Base-by-base conservation (phyloP, 2,797 vertebrate species). In the Odontamblyopus rebecca region DNA sequence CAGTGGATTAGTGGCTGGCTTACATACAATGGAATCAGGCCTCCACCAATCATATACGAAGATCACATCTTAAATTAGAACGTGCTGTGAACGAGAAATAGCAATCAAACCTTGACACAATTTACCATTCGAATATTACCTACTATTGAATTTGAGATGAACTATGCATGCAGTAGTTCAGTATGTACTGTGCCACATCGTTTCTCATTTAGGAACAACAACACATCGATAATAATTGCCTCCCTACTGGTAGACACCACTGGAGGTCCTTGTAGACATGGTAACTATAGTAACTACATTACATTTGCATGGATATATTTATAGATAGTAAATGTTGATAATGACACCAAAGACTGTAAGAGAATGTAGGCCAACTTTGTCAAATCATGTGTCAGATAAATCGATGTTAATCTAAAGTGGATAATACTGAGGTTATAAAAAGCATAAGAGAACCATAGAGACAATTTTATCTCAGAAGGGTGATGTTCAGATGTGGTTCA, bases 1-100 rank as follows among this genome's bases (percentile, higher is more conserved):
- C 65, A 7, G 38, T 19, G 7, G 29, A 16, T 23, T 74, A 67
- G 68, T 71, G 35, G 68, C 11, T 48, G 53, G 51, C 12, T 63
- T n/a, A 0, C 2, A 2, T 44, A 38, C 61, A 66, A 30, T 7
- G 6, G 23, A 29, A 66, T 29, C 23, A 65, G 41, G 41, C 38
- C 44, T 11, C 12, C 64, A 29, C 44, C 26, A 8, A 50, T 30
- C 44, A 30, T 3, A 66, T 18, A 38, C 9, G 16, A n/a, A 30
- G 63, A 27, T 65, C 41, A 23, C 11, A 26, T 41, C 38, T 48
- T 26, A 44, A 26, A 44, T 44, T 26, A 64, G 38, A 44, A 6
- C 41, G 61, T n/a, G n/a, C 19, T 2, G 5, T 26, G 62, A 62
- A 41, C 9, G 32, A 38, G 32, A 3, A 63, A 23, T 26, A 4